Conservation (phyloP, 2,797 vertebrate species). For the Notolabrus celidotus region DNA sequence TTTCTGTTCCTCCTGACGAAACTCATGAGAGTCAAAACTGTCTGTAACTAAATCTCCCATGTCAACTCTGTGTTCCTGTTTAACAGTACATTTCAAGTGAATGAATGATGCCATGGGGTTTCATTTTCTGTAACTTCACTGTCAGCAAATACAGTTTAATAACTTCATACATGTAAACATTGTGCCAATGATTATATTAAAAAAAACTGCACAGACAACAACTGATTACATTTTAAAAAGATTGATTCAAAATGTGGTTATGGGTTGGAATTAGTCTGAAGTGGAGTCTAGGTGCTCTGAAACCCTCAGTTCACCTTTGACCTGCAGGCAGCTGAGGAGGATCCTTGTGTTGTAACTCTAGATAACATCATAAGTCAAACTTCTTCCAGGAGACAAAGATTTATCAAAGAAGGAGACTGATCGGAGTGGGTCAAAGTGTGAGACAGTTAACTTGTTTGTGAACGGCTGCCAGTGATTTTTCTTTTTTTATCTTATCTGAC, state of each 20-base stretch:
- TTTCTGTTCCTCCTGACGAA: slow-evolving; percentile 34
- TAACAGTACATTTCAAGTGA: slow-evolving; percentile 4
- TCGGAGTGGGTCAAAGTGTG: slow-evolving; percentile 27
- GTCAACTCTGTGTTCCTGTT: neutral
- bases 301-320: slow-evolving; percentile 46
- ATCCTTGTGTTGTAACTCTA: slow-evolving; percentile 13
- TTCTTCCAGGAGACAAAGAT: slow-evolving; percentile 15
- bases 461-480: slow-evolving; percentile 28
- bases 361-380: slow-evolving; percentile 26
- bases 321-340: slow-evolving; percentile 22
- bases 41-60: no score
- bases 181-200: slow-evolving; percentile 4
- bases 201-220: neutral
- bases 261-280: neutral
- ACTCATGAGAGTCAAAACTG: slow-evolving; percentile 21
- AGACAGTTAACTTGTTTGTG: neutral
- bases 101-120: slow-evolving; percentile 7
- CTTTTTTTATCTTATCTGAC: slow-evolving; percentile 21
- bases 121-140: neutral
- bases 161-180: slow-evolving; percentile 12
- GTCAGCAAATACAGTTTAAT: slow-evolving; percentile 14
- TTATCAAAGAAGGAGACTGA: slow-evolving; percentile 27
- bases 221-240: neutral
- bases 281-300: neutral
- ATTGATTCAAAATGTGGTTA: neutral